phyloP scores from a whole-genome alignment of 2,888 invertebrate genomes.

The Agriopis aurantiaria region DNA sequence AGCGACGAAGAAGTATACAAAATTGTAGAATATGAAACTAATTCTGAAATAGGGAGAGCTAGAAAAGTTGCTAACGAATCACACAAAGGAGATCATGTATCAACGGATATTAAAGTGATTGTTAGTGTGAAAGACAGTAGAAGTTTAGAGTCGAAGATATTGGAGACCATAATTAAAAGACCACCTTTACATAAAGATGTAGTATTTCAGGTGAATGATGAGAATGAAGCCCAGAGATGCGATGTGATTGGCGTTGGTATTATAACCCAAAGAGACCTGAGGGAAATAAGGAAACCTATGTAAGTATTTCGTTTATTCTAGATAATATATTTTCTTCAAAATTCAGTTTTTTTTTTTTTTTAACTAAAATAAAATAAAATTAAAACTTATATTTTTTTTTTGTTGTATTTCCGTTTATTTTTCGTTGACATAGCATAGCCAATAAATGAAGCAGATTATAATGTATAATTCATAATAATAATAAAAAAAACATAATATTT shows the following conservation, averaged over 20 bases:
- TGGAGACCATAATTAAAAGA: slow-evolving; percentile 54
- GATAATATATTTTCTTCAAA: too few relatives aligned
- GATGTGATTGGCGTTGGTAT: slow-evolving; percentile 71
- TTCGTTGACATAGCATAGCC: too few relatives aligned
- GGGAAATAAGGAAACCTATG: slow-evolving; percentile 62
- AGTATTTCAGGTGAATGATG: slow-evolving; percentile 62
- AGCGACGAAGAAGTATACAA: slow-evolving; percentile 76
- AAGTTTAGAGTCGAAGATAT: slow-evolving; percentile 51
- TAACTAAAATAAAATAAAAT: too few relatives aligned
- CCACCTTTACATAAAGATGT: slow-evolving; percentile 59
- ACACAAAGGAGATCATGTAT: slow-evolving; percentile 51
- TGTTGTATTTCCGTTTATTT: too few relatives aligned
- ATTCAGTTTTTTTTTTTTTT: neutral
- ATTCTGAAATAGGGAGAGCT: slow-evolving; percentile 53
- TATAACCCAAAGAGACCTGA: slow-evolving; percentile 65
- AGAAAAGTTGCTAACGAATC: slow-evolving; percentile 36
- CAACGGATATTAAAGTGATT: slow-evolving; percentile 55
- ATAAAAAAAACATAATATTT: too few relatives aligned
- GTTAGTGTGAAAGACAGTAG: slow-evolving; percentile 56
- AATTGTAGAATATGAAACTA: slow-evolving; percentile 73
- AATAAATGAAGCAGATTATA: too few relatives aligned
- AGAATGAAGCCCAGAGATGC: slow-evolving; percentile 60
- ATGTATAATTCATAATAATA: too few relatives aligned
- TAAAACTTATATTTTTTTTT: too few relatives aligned
- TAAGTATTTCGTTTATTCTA: slow-evolving; percentile 53